These are phyloP conservation scores for Ctenopoma multispine DNA, from an alignment of 2,797 vertebrate species.

Conservation along the genomic window DNA sequence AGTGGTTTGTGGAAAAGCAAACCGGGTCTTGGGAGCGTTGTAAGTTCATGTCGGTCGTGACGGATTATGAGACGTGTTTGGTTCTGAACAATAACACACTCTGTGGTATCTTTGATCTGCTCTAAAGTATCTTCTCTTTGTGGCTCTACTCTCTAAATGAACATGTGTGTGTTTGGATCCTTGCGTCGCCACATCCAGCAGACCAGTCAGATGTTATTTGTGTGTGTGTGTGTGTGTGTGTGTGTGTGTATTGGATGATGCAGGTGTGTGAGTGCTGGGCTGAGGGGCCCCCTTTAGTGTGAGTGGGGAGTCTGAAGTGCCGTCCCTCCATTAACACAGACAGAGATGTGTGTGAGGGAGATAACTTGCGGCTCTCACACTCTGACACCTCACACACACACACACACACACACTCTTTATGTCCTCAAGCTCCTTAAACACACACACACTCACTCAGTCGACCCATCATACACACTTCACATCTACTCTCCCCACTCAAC, in stretches of 20 bases:
- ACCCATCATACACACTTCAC: conserved; percentile 69
- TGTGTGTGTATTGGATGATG: conserved; percentile 18
- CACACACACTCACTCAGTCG: conserved; percentile 39
- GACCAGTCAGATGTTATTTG: conserved; percentile 6
- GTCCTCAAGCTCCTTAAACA: conserved; percentile 36
- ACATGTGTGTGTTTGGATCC: neutral
- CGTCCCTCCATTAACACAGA: conserved; percentile 80
- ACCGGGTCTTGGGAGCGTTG: no score
- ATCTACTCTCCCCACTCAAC: conserved; percentile 49
- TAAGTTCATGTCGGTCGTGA: no score
- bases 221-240: conserved; percentile 4
- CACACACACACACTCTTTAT: conserved; percentile 36
- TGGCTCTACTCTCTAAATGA: neutral
- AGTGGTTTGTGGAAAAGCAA: no score
- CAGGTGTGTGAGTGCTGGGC: conserved; percentile 42
- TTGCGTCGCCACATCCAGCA: neutral
- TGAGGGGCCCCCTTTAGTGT: conserved; percentile 47
- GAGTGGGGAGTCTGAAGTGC: conserved; percentile 71
- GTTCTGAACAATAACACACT: no score
- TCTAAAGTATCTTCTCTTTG: no score
- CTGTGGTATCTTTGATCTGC: no score
- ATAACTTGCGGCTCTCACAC: conserved; percentile 73
- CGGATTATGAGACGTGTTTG: no score
- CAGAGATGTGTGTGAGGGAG: conserved; percentile 78
- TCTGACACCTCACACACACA: conserved; percentile 55